Evolutionary conservation across 2,888 invertebrate genomes (phyloP), one percentile per base, ranked within the genome.

Genomic region (Prosopocoilus inquinatus): DNA sequence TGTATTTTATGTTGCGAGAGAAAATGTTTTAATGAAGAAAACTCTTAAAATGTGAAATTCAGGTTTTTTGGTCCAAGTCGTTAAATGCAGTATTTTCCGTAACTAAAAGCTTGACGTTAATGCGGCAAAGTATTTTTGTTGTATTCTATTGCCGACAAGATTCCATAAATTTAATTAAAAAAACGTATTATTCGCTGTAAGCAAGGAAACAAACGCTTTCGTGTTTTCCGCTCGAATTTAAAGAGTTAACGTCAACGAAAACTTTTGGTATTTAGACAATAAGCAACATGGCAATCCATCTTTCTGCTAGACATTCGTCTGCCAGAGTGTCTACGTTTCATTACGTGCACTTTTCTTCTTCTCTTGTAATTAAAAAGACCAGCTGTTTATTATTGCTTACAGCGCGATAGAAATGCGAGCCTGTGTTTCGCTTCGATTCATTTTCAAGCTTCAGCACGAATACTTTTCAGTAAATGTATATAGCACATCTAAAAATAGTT

Each of bases 221-320:
- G 34, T 53, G 60, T 58, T 57, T 56, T 56, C 43, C 39, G 43
- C 50, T 55, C 51, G 51, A 59, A 57, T 64, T 62, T 62, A 64
- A 64, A 64, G 60, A 62, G 58, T 60, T 62, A 53, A 62, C 60
- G 60, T 60, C 61, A 60, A 56, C 58, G 54, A 58, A 61, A 58
- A 44, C 43, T 61, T 60, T 62, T 51, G 59, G 60, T 64, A 61
- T 69, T 69, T 69, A 69, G 67, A 69, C 68, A 70, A 70, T 70
- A 69, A 70, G 67, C 66, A 67, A 66, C 66, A 64, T 64, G 62
- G 69, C 65, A 69, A 71, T 71, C 69, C 67, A 70, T 71, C 70
- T 71, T 70, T 66, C 62, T 57, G 62, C 50, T 58, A 65, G 68
- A 67, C 67, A 66, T 55, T 65, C 64, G 68, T 67, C 68, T 67